These are phyloP conservation scores for Vultur gryphus DNA, from an alignment of 2,797 vertebrate genomes.

Conservation along the genomic window DNA sequence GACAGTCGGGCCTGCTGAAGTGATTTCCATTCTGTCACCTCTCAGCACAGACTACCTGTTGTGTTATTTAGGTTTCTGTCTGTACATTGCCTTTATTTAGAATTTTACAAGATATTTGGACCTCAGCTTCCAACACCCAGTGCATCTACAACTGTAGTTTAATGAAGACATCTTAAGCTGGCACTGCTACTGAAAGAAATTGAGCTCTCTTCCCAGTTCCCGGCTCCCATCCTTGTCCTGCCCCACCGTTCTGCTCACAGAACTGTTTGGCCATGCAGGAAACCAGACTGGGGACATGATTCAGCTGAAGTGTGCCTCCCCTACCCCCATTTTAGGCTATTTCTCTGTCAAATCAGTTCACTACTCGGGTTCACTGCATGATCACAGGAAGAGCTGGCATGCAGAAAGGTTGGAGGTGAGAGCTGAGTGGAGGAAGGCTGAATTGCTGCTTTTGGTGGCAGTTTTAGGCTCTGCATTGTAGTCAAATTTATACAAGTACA, in stretches of 20 bases:
- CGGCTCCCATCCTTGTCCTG: conserved; percentile 41
- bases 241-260: conserved; percentile 26
- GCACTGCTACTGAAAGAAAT: conserved; percentile 62
- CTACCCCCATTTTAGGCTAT: not conserved
- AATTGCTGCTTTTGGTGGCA: conserved; percentile 30
- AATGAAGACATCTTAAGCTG: conserved; percentile 61
- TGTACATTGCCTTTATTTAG: conserved; percentile 59
- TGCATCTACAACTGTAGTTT: conserved; percentile 53
- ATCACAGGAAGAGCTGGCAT: conserved; percentile 47
- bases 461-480: not conserved
- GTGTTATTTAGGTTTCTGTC: conserved; percentile 57
- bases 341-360: not conserved
- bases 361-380: conserved; percentile 36
- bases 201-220: conserved; percentile 58
- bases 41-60: conserved; percentile 40
- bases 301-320: not conserved
- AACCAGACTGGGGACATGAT: conserved; percentile 6
- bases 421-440: conserved; percentile 35
- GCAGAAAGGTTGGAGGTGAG: conserved; percentile 46
- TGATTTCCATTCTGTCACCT: conserved; percentile 40
- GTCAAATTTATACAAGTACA: not conserved
- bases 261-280: conserved; percentile 48
- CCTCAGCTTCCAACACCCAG: conserved; percentile 50
- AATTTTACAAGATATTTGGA: conserved; percentile 48
- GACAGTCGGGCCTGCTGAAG: conserved; percentile 56